Evolutionary conservation across 2,797 vertebrate genomes (phyloP), one percentile per base, ranked within the genome.

Genomic region (Cottoperca gobio): DNA sequence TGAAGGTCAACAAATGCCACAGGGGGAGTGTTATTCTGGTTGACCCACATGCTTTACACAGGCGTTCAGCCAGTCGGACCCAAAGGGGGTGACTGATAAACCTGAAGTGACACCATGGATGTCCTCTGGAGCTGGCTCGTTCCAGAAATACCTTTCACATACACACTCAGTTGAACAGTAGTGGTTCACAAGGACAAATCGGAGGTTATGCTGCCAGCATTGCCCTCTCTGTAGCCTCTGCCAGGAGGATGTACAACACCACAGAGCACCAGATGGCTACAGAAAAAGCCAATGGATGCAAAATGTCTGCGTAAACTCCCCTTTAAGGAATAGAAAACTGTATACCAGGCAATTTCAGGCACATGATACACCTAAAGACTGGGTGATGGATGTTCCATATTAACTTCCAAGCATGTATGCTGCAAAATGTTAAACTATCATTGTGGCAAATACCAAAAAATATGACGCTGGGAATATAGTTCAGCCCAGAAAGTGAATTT

Each of bases 21-120:
- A 58, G 85, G 88, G 79, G 26, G 43, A 53, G 46, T 59, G 81
- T 91, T 88, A 90, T 92, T 89, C 75, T 88, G 74, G 76, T 82
- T 86, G 86, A 88, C 84, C 89, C 89, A 91, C 76, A 85, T 88
- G 88, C 67, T 86, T 86, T 86, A 78, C 71, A 72, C 70, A 89
- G 59, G 81, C 49, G n/a, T 60, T 82, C 70, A 76, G 81, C 75
- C 75, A 81, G 73, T 75, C 39, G n/a, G 70, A 83, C 73, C 90
- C 82, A 82, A 79, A 79, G 82, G 84, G 82, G 48, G 16, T 8
- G 67, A 76, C 1, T 92, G 89, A 93, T 78, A 89, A 94, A 93
- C 85, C 73, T 85, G 84, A 91, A 86, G 84, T 88, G 91, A 91
- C 92, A 90, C 71, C 26, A 48, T 28, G 49, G 66, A 85, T 84